phyloP scores from a whole-genome alignment of 2,113 vertebrate genomes.

The Corythornis vintsioides region DNA sequence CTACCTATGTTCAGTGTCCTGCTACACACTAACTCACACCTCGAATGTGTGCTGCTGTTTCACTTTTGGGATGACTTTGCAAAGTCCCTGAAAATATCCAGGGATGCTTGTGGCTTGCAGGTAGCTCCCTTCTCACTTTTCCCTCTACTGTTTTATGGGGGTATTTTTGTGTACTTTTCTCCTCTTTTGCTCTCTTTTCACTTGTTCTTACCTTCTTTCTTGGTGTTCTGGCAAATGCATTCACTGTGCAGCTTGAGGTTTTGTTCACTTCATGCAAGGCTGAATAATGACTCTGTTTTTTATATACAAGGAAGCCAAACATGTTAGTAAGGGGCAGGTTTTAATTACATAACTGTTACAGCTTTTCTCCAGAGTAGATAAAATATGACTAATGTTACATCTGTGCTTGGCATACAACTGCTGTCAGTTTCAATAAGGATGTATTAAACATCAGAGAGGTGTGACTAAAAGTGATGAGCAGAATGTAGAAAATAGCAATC shows the following conservation, averaged over 20 bases:
- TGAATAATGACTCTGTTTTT: neutral
- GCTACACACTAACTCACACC: neutral
- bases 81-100: neutral
- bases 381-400: slow-evolving; percentile 31
- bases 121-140: neutral
- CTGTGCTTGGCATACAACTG: slow-evolving; percentile 28
- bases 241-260: neutral
- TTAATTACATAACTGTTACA: slow-evolving; percentile 33
- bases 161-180: neutral
- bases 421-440: slow-evolving; percentile 23
- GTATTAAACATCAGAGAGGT: slow-evolving; percentile 28
- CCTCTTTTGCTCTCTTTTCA: neutral
- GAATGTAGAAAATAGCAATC: slow-evolving; percentile 4
- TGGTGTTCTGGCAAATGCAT: neutral
- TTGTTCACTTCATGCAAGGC: neutral
- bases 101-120: neutral
- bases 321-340: neutral
- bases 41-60: accelerated
- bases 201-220: neutral
- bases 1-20: neutral
- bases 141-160: too few species aligned
- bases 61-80: neutral
- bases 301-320: neutral
- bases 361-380: slow-evolving; percentile 13
- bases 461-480: slow-evolving; percentile 17